Conservation (phyloP, 2,888 invertebrate species). For the Stegophylla sp. region DNA sequence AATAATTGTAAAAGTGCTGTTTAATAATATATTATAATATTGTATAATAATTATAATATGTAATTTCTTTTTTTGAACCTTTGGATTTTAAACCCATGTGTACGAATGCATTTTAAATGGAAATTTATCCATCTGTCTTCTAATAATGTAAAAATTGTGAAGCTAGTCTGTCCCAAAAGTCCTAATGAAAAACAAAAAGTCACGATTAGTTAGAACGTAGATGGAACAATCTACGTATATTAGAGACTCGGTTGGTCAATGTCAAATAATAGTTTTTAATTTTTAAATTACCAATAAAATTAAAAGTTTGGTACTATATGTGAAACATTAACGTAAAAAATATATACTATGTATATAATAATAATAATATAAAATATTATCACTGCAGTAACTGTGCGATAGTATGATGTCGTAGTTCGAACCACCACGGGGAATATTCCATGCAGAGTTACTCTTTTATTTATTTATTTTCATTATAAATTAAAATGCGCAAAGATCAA, state of each 20-base stretch:
- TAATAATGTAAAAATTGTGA: not conserved
- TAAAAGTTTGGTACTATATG: constrained; percentile 24
- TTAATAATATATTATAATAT: no score
- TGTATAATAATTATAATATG: not conserved
- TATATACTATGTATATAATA: no score
- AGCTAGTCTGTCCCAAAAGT: constrained; percentile 21
- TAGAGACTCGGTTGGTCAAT: constrained; percentile 41
- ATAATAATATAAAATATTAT: no score
- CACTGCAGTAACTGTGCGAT: not conserved
- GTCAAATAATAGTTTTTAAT: constrained; percentile 15
- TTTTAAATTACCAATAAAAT: constrained; percentile 21
- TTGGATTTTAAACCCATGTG: no score
- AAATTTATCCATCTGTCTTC: no score
- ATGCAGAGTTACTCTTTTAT: not conserved
- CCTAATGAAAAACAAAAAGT: constrained; percentile 39
- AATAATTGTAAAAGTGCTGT: no score
- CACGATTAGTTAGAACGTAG: constrained; percentile 45
- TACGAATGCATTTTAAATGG: no score
- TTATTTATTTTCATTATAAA: constrained; percentile 14
- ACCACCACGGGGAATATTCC: constrained; percentile 8
- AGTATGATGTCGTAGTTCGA: not conserved
- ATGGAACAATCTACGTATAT: constrained; percentile 33
- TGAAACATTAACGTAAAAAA: not conserved
- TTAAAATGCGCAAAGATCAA: constrained; percentile 21
- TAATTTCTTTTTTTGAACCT: not conserved